Conservation (phyloP, 2,113 vertebrate species). For the Sterna hirundo region DNA sequence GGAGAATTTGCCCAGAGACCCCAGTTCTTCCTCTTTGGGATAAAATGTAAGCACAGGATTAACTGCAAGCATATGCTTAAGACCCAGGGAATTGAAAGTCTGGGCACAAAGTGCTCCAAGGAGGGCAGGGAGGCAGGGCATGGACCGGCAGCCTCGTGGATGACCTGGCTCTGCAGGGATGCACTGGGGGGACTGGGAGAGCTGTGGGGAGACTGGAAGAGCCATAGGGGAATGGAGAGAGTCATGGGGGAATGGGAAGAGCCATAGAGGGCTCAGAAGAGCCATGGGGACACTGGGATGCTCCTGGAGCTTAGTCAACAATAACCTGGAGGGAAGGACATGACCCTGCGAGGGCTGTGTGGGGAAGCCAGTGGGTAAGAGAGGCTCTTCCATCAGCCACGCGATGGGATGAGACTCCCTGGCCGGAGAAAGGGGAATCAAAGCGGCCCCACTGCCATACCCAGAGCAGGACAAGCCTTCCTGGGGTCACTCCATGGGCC, state of each 20-base stretch:
- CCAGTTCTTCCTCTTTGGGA: conserved; percentile 50
- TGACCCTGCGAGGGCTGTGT: background rate
- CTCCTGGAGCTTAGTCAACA: background rate
- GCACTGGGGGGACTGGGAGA: background rate
- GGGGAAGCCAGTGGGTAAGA: background rate
- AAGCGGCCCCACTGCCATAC: background rate
- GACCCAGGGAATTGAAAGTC: conserved; percentile 31
- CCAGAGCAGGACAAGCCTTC: background rate
- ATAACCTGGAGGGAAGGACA: background rate
- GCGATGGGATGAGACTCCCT: background rate
- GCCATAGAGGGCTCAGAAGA: background rate
- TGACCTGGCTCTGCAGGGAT: background rate
- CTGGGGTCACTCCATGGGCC: background rate
- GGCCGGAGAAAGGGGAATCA: background rate
- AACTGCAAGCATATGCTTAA: conserved; percentile 57
- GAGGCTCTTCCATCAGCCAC: background rate
- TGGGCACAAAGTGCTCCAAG: background rate
- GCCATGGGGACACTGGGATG: background rate
- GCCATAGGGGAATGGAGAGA: background rate
- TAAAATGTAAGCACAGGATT: conserved; percentile 48
- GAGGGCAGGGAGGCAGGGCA: conserved; percentile 3
- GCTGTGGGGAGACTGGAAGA: background rate
- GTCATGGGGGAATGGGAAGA: background rate
- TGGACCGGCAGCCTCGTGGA: rapidly evolving
- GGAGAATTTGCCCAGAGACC: conserved; percentile 58